These are phyloP conservation scores for Aleiodes testaceus DNA, from an alignment of 2,888 invertebrate genomes.

Conservation along the genomic window DNA sequence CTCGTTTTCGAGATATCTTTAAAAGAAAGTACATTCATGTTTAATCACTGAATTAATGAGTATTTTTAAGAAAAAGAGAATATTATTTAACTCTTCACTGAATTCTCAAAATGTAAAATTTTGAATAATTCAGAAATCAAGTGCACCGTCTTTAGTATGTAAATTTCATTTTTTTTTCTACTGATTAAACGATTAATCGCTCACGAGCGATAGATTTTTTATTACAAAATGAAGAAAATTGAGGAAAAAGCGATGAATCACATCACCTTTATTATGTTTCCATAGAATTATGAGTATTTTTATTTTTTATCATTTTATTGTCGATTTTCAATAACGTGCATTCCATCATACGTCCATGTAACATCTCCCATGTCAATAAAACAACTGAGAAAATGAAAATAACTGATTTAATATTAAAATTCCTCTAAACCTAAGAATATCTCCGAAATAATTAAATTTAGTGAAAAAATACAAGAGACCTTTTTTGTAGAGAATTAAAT, in stretches of 20 bases:
- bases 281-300: background rate
- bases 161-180: conserved; percentile 54
- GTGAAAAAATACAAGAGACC: background rate
- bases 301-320: conserved; percentile 51
- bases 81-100: conserved; percentile 36
- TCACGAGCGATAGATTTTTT: no score
- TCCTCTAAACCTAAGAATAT: no score
- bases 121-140: conserved; percentile 17
- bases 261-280: background rate
- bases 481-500: no score
- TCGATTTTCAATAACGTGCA: conserved; percentile 59
- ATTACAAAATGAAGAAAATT: no score
- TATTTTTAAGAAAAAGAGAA: background rate
- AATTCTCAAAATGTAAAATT: conserved; percentile 36
- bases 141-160: conserved; percentile 50
- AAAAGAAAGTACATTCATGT: no score
- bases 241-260: no score
- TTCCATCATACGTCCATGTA: conserved; percentile 66
- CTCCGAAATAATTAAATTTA: background rate
- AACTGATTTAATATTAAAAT: no score
- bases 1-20: no score
- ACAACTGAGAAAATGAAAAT: conserved; percentile 49
- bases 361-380: conserved; percentile 67
- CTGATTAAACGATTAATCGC: conserved; percentile 30
- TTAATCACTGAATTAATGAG: no score